Conservation (phyloP, 2,797 vertebrate genomes). For the Anomalospiza imberbis region DNA sequence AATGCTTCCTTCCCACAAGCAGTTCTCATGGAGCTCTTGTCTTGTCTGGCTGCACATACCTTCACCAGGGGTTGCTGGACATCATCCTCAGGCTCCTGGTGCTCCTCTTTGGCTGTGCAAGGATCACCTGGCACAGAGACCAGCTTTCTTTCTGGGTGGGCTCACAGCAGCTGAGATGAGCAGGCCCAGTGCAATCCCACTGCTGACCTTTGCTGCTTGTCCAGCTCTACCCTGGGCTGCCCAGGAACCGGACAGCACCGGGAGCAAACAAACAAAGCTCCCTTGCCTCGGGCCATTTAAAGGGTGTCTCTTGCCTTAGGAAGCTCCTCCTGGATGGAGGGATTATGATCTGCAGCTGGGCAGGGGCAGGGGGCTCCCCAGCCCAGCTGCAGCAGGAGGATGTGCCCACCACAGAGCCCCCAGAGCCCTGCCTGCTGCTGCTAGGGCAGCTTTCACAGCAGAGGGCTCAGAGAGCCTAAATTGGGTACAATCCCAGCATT, state of each 20-base stretch:
- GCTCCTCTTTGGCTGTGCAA: not conserved
- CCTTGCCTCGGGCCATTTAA: accelerated
- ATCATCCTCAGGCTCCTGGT: too few relatives aligned
- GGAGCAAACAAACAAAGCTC: accelerated
- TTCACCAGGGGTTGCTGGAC: not conserved
- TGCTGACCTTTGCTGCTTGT: not conserved
- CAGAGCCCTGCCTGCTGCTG: not conserved
- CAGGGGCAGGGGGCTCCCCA: not conserved
- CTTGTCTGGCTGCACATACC: accelerated
- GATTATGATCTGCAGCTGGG: not conserved
- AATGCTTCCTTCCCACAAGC: not conserved
- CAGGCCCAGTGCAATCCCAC: not conserved
- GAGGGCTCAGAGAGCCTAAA: not conserved
- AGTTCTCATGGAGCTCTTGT: accelerated
- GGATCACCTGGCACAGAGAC: accelerated
- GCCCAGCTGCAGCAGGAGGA: not conserved
- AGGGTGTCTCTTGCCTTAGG: not conserved
- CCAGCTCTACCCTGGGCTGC: not conserved
- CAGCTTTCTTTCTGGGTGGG: accelerated
- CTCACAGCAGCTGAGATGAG: not conserved
- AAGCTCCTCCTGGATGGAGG: not conserved
- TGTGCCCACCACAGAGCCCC: not conserved
- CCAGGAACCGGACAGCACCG: accelerated
- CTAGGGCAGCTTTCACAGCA: not conserved
- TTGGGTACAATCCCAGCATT: not conserved